Evolutionary conservation across 1,140 invertebrate genomes (phyloP).

Genomic region (Rhizoglyphus robini): DNA sequence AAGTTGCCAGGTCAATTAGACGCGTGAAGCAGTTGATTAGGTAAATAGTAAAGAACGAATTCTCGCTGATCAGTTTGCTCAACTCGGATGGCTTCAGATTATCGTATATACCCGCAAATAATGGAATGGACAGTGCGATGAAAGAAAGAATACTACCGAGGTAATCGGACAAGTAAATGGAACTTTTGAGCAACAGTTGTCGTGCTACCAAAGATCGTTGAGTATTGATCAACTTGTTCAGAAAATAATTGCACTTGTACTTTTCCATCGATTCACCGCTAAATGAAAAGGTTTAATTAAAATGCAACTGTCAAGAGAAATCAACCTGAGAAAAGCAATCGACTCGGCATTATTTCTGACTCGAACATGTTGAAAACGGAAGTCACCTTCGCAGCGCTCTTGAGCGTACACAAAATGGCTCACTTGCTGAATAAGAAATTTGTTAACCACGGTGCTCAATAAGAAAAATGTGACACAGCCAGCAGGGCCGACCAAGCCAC

Average conservation of each 20-base stretch:
- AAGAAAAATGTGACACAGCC: conserved; percentile 44
- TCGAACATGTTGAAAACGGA: conserved; percentile 48
- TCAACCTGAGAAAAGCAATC: conserved; percentile 38
- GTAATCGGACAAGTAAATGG: conserved; percentile 43
- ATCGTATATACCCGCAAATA: conserved; percentile 45
- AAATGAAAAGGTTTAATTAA: neutral
- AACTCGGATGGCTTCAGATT: conserved; percentile 37
- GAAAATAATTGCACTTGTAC: neutral
- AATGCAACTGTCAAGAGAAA: neutral
- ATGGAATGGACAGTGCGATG: conserved; percentile 44
- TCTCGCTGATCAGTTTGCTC: conserved; percentile 43
- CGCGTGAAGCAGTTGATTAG: conserved; percentile 45
- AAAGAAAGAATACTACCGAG: conserved; percentile 48
- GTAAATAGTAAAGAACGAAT: conserved; percentile 48
- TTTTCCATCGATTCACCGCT: conserved; percentile 6
- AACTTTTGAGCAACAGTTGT: conserved; percentile 32
- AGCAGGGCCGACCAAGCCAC: conserved; percentile 39
- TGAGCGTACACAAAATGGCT: conserved; percentile 41
- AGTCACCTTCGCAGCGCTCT: conserved; percentile 47
- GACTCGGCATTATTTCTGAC: conserved; percentile 45
- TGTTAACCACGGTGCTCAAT: conserved; percentile 43
- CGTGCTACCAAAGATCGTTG: conserved; percentile 22
- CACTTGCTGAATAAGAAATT: conserved; percentile 45
- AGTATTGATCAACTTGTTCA: neutral
- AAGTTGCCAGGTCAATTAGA: conserved; percentile 41